These are phyloP conservation scores for Rhimphoctona megacephalus DNA, from an alignment of 2,888 invertebrate genomes.

Conservation along the genomic window DNA sequence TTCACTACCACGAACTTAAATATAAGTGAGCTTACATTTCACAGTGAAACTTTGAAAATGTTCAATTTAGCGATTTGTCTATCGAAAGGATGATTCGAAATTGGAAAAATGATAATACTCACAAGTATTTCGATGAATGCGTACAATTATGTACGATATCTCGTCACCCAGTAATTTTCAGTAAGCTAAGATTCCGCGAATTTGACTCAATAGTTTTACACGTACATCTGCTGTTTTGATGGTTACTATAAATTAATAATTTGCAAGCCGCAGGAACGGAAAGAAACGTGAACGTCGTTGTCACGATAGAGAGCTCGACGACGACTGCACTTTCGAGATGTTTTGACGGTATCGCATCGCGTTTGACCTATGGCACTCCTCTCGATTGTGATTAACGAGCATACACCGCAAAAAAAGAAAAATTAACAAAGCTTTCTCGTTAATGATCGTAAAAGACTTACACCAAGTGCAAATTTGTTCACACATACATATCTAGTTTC, in stretches of 20 bases:
- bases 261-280: slow-evolving; percentile 4
- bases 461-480: slow-evolving; percentile 11
- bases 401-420: slow-evolving; percentile 29
- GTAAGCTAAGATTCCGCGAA: background rate
- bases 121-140: background rate
- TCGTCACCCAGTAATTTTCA: slow-evolving; percentile 29
- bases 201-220: background rate
- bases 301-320: slow-evolving; percentile 78
- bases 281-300: slow-evolving; percentile 62
- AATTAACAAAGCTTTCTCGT: slow-evolving; percentile 26
- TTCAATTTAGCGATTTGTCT: background rate
- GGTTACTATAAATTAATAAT: slow-evolving; percentile 15
- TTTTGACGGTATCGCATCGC: slow-evolving; percentile 80
- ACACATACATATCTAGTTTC: background rate
- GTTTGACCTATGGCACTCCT: slow-evolving; percentile 82
- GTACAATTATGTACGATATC: background rate
- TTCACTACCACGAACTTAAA: background rate
- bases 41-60: background rate
- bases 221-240: background rate
- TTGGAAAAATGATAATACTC: background rate
- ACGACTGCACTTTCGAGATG: slow-evolving; percentile 79
- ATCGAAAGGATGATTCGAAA: background rate
- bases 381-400: slow-evolving; percentile 57
- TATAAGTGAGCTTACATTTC: background rate
- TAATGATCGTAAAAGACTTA: slow-evolving; percentile 24